Evolutionary conservation across 2,888 invertebrate species (phyloP).

Genomic region (Bembecia ichneumoniformis): DNA sequence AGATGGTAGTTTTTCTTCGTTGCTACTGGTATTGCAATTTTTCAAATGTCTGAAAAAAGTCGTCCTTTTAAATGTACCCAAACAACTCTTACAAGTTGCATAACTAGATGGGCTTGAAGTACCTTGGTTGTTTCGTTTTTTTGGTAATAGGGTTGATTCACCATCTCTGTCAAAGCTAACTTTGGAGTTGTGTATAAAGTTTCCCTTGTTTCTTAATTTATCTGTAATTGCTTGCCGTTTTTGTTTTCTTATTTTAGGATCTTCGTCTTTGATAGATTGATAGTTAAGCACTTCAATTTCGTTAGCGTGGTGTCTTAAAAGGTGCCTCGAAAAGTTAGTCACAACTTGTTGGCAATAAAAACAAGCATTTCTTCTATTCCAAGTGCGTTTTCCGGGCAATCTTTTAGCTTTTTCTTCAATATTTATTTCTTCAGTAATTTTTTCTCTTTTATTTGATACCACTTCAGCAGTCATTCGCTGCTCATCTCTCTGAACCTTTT

Average conservation of each 20-base stretch:
- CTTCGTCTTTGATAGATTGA: constrained; percentile 3
- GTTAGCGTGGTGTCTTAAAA: constrained; percentile 1
- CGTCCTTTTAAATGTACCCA: no score
- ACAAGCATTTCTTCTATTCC: constrained; percentile 6
- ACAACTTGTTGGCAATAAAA: constrained; percentile 4
- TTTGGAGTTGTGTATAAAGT: constrained; percentile 8
- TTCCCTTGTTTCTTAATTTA: constrained; percentile 6
- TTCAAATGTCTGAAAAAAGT: no score
- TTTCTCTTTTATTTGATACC: not conserved
- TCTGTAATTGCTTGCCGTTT: constrained; percentile 5
- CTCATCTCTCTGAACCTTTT: no score
- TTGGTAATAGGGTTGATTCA: not conserved
- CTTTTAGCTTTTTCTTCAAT: no score
- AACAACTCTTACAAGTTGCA: constrained; percentile 6
- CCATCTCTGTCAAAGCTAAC: constrained; percentile 2
- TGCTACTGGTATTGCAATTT: not conserved
- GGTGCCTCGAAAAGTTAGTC: constrained; percentile 2
- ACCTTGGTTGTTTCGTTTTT: not conserved
- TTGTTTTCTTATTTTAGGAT: constrained; percentile 5
- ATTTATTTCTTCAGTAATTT: no score
- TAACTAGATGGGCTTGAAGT: not conserved
- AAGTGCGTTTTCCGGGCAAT: constrained; percentile 3
- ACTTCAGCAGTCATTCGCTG: no score
- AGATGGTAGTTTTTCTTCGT: not conserved
- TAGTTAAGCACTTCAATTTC: constrained; percentile 3